Evolutionary conservation across 2,888 invertebrate species (phyloP), one percentile per base, ranked within the genome.

Genomic region (Ornithoptera alexandrae): DNA sequence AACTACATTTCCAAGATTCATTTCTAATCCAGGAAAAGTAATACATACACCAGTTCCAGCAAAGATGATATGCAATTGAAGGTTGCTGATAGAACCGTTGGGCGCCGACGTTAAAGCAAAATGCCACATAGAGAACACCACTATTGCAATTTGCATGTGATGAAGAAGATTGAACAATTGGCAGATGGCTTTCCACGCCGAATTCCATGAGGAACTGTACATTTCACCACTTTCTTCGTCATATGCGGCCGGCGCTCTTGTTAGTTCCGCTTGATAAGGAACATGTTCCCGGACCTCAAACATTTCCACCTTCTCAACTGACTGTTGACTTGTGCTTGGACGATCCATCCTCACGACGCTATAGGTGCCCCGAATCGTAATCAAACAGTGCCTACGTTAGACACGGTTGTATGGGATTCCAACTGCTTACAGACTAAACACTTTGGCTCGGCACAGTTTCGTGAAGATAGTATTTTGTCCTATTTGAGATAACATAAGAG

Each of bases 11-110:
- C 18, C 15, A 7, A 15, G 12, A 17, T 50, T 50, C 18, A 50
- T 15, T 50, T 50, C 8, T 30, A 46, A 62, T 50, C 15, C 17
- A 15, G 1, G 22, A 57, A 22, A 24, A 62, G 6, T 24, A 72
- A 73, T 85, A 90, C 92, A 70, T 90, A 93, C 93, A 69, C 93
- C 93, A 67, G 93, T 91, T 69, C 92, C 92, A 30, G 92, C 91
- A 72, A 93, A 89, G 68, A 91, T 84, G 17, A 93, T 90, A 75
- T 93, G 93, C 70, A 93, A 76, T 74, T 93, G 90, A 72, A 92
- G 76, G 74, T 91, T 92, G 68, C 82, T 90, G 75, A 92, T 86
- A 24, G 85, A 74, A 69, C 92, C 92, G 69, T 90, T 87, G 0
- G 89, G 83, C 17, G 81, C 81, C 0, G 87, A 84, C 10, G 85